Evolutionary conservation across 2,888 invertebrate genomes (phyloP), one percentile per base, ranked within the genome.

Genomic region (Drosophila anomalata): DNA sequence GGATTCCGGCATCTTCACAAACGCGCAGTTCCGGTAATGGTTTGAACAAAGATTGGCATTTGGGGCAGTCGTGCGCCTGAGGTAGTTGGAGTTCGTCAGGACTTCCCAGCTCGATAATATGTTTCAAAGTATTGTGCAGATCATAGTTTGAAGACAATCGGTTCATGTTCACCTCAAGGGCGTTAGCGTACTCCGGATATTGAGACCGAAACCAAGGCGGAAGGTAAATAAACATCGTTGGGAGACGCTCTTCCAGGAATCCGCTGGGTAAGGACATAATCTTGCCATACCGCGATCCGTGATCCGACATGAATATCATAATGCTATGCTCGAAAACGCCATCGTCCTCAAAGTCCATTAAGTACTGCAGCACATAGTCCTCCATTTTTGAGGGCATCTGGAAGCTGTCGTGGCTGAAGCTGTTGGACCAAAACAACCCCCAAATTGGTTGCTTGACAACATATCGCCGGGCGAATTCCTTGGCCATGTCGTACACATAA

Each of bases 361-460:
- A 91, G 76, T 95, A 94, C 39, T 92, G 89, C 52, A 93, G 90
- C 22, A 95, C 89, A 93, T 93, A 92, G 7, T 88, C 89, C 78
- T 96, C 96, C 91, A 95, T 94, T 31, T 94, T 93, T 14, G 94
- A 93, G 0, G 94, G 93, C 3, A 93, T 92, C 78, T 94, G 94
- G 46, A 94, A 91, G 58, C 93, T 92, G 73, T 95, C 94, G 85
- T 96, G 96, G 77, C 95, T 96, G 69, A 95, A 94, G 17, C 94
- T 94, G 80, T 95, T 95, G 76, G 95, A 93, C 96, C 96, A 96
- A 86, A 96, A 95, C 2, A 96, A 91, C 0, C 95, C 95, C 83
- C 96, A 96, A 84, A 93, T 94, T 0, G 94, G 93, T 3, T 66
- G 69, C 9, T 92, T 91, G n/a, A 92, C 90, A 67, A 93, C 92